phyloP scores from a whole-genome alignment of 1,140 invertebrate species.

The Drosophila tristis region DNA sequence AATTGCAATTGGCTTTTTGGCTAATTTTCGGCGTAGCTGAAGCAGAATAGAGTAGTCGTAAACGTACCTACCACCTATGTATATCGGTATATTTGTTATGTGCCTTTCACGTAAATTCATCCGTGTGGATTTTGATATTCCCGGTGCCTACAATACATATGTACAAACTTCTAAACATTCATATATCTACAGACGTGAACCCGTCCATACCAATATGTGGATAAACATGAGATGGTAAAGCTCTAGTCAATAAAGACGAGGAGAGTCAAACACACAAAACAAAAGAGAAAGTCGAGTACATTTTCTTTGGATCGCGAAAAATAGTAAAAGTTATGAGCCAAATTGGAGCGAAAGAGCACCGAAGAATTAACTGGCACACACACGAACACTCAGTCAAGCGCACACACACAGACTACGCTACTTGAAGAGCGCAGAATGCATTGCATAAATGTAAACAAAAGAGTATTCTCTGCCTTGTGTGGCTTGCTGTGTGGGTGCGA shows the following conservation, averaged over 20 bases:
- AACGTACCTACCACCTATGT: no score
- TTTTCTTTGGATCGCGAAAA: constrained; percentile 65
- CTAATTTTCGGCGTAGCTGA: constrained; percentile 28
- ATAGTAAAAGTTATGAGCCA: constrained; percentile 73
- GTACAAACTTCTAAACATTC: neutral
- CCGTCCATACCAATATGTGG: constrained; percentile 6
- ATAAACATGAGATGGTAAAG: constrained; percentile 7
- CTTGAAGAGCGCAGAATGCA: constrained; percentile 26
- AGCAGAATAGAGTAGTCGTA: constrained; percentile 1
- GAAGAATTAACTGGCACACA: constrained; percentile 39
- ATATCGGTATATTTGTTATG: constrained; percentile 4
- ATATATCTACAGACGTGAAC: constrained; percentile 13
- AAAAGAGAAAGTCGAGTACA: constrained; percentile 53
- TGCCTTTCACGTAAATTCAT: no score
- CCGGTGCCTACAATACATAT: no score
- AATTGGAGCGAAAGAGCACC: constrained; percentile 64
- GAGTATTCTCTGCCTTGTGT: neutral
- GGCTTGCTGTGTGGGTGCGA: constrained; percentile 5
- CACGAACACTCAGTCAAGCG: constrained; percentile 2
- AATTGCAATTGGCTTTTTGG: constrained; percentile 70
- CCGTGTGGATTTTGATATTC: no score
- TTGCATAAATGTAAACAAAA: constrained; percentile 2
- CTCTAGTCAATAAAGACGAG: constrained; percentile 58
- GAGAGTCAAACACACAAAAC: constrained; percentile 23
- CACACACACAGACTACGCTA: constrained; percentile 16